Base-by-base conservation (phyloP, 2,113 vertebrate genomes). In the Crotophaga sulcirostris region DNA sequence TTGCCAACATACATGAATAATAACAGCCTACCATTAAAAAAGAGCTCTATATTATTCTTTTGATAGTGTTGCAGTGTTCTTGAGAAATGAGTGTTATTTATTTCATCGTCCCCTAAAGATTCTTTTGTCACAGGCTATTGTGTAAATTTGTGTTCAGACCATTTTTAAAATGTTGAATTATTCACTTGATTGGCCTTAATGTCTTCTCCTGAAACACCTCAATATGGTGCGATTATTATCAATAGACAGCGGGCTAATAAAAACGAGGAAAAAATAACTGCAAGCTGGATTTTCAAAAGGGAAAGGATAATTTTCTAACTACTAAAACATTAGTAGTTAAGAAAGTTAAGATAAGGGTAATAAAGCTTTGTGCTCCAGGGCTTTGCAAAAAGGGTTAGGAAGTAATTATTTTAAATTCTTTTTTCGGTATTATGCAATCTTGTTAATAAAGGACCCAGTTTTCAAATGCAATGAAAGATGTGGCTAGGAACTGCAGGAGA, bases 81-180 rank as follows among this genome's bases (percentile, higher is more conserved):
- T 95, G 95, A 97, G 88, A 97, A 97, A 96, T 78, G 94, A 38
- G 80, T 95, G 93, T 93, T 98, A 97, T 96, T 97, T 98, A 97
- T 96, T 96, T 96, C 90, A 96, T 94, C 6, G n/a, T 94, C 87
- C 97, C 95, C 97, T 19, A 13, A 96, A 97, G 96, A 95, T 96
- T 87, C 89, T 20, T 95, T 95, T 97, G 96, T 98, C 97, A 97
- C 90, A 92, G 86, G 88, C 95, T 96, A 95, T 94, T 98, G 97
- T 98, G 95, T 95, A 97, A 96, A 96, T 96, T 91, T 94, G 82
- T 97, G 96, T 97, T 95, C 97, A 97, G 94, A 85, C 92, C 89
- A 86, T 95, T 96, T 94, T 26, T 75, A 59, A 97, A 93, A 92
- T 44, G 94, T 91, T 94, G 95, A 98, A 97, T 98, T 98, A 97